Conservation (phyloP, 2,888 invertebrate species). For the Ennomos quercinarius region DNA sequence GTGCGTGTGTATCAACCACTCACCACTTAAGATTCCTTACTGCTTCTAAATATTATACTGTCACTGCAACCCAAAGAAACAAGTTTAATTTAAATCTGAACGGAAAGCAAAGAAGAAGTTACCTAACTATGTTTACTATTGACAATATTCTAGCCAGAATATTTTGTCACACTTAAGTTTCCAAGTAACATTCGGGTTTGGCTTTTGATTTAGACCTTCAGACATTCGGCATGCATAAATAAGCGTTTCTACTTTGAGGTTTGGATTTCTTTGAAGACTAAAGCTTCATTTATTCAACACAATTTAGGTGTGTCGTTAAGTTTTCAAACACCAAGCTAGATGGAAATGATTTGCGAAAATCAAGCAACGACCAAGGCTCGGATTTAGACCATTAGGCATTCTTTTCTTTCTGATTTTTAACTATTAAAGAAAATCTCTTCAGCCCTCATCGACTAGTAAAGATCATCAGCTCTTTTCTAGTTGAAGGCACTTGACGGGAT, state of each 20-base stretch:
- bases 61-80: slow-evolving; percentile 36
- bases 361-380: no score
- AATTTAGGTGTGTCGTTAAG: no score
- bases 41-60: not conserved
- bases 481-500: no score
- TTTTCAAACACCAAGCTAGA: no score
- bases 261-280: not conserved
- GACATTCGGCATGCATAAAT: slow-evolving; percentile 20
- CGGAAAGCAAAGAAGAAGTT: slow-evolving; percentile 21
- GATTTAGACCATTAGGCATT: no score
- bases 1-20: no score
- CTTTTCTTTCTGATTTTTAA: no score
- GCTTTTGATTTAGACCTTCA: slow-evolving; percentile 10
- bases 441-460: no score
- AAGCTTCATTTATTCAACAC: no score
- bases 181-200: slow-evolving; percentile 17
- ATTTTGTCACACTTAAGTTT: slow-evolving; percentile 19
- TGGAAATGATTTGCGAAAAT: no score
- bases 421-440: no score
- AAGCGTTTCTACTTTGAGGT: slow-evolving; percentile 1
- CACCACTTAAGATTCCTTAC: slow-evolving; percentile 1
- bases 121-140: slow-evolving; percentile 19
- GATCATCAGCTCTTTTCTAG: no score
- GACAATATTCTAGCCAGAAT: slow-evolving; percentile 3
- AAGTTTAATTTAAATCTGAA: slow-evolving; percentile 47